phyloP scores from a whole-genome alignment of 2,797 vertebrate species.

The Tokudaia muenninki region DNA sequence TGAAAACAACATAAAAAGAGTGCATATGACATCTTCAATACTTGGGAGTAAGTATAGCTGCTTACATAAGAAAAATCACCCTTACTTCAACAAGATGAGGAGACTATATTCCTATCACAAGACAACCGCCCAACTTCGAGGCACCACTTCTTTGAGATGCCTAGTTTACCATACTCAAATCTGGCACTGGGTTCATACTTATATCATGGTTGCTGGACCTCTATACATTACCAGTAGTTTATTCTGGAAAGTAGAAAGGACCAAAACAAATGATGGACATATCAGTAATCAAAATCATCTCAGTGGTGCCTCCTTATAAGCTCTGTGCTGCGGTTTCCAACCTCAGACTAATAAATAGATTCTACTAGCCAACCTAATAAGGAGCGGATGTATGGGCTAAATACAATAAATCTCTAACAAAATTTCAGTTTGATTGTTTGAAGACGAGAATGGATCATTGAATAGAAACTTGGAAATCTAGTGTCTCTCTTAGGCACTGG shows the following conservation, averaged over 20 bases:
- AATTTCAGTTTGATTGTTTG: background rate
- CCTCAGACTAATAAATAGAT: background rate
- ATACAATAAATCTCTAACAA: background rate
- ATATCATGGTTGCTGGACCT: background rate
- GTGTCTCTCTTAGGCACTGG: background rate
- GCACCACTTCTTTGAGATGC: background rate
- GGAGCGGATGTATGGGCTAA: background rate
- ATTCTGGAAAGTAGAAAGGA: background rate
- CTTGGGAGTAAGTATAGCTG: background rate
- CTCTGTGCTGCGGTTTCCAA: background rate
- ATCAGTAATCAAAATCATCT: background rate
- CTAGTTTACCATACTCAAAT: background rate
- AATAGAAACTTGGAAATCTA: background rate
- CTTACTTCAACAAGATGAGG: background rate
- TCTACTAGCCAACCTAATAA: background rate
- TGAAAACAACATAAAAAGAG: background rate
- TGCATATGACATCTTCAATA: slow-evolving; percentile 12
- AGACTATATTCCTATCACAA: background rate
- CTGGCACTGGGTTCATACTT: background rate
- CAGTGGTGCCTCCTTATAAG: background rate
- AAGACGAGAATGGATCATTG: background rate
- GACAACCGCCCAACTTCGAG: background rate
- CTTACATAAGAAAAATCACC: background rate
- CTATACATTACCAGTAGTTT: background rate
- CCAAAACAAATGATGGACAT: background rate